Evolutionary conservation across 2,113 vertebrate species (phyloP).

Genomic region (Neotoma lepida): DNA sequence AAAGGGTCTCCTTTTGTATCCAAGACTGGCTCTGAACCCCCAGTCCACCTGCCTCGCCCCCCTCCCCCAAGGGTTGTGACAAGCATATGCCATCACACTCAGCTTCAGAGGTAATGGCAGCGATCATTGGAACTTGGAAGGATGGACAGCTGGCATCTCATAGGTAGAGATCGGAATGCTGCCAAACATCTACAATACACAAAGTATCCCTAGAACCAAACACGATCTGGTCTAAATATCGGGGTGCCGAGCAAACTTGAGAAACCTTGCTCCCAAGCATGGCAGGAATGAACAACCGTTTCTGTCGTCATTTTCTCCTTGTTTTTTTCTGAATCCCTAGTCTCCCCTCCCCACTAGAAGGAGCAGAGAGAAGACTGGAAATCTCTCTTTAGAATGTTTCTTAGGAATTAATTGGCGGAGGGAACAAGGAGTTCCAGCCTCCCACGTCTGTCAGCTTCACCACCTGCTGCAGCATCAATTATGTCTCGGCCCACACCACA

Average conservation of each 20-base stretch:
- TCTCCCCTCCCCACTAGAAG: not conserved
- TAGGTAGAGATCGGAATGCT: not conserved
- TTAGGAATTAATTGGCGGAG: conserved; percentile 66
- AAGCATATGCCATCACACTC: not conserved
- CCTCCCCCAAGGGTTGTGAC: not conserved
- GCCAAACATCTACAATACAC: not conserved
- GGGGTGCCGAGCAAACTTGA: not conserved
- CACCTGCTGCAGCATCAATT: conserved; percentile 50
- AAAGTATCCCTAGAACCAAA: not conserved
- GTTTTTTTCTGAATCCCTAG: conserved; percentile 54
- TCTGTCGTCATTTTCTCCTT: not conserved
- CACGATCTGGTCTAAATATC: not conserved
- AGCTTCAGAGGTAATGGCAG: not conserved
- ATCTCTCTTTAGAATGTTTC: conserved; percentile 49
- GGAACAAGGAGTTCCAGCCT: conserved; percentile 57
- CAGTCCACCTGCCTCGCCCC: not conserved
- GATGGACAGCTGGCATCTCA: not conserved
- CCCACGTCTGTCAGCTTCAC: not conserved
- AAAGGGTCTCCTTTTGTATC: not conserved
- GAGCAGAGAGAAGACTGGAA: not conserved
- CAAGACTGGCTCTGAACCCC: not conserved
- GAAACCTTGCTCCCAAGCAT: not conserved
- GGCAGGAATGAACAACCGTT: not conserved
- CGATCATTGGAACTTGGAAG: not conserved
- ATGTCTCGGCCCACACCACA: not conserved